phyloP scores from a whole-genome alignment of 2,888 invertebrate species.

The Zygothrica quintamaculata region DNA sequence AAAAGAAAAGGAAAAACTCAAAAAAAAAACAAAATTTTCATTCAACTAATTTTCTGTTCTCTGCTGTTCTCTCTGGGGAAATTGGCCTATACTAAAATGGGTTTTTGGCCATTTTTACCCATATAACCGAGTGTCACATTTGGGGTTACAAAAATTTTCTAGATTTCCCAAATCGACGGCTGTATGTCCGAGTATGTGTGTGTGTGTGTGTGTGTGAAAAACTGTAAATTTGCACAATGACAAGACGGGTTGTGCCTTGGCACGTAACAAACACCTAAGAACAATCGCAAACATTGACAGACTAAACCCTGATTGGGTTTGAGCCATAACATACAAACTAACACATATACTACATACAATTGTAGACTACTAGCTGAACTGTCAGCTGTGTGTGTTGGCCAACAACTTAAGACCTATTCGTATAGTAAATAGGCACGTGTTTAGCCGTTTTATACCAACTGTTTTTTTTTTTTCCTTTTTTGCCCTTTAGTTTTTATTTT shows the following conservation, averaged over 20 bases:
- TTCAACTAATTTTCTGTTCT: constrained; percentile 49
- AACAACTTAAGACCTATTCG: constrained; percentile 66
- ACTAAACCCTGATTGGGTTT: constrained; percentile 63
- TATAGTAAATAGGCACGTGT: constrained; percentile 59
- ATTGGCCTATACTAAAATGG: constrained; percentile 58
- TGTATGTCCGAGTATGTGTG: too few species aligned
- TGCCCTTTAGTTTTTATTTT: constrained; percentile 31
- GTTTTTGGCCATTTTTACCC: constrained; percentile 19
- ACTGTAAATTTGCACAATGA: constrained; percentile 73
- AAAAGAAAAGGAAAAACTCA: too few species aligned
- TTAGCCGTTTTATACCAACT: constrained; percentile 27
- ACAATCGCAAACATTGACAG: constrained; percentile 67
- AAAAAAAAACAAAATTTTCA: constrained; percentile 43
- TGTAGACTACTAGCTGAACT: constrained; percentile 50
- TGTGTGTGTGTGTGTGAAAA: constrained; percentile 21
- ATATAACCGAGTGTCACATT: constrained; percentile 55
- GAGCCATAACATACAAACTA: constrained; percentile 6
- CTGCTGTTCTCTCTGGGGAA: constrained; percentile 20
- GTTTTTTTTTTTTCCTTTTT: constrained; percentile 34
- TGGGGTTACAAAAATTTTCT: constrained; percentile 65
- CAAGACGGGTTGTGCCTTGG: constrained; percentile 58
- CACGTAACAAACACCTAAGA: constrained; percentile 62
- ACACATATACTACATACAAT: too few species aligned
- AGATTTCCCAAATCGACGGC: constrained; percentile 70
- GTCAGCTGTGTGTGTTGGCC: constrained; percentile 40